These are phyloP conservation scores for Acronicta psi DNA, from an alignment of 2,888 invertebrate species.

Conservation along the genomic window DNA sequence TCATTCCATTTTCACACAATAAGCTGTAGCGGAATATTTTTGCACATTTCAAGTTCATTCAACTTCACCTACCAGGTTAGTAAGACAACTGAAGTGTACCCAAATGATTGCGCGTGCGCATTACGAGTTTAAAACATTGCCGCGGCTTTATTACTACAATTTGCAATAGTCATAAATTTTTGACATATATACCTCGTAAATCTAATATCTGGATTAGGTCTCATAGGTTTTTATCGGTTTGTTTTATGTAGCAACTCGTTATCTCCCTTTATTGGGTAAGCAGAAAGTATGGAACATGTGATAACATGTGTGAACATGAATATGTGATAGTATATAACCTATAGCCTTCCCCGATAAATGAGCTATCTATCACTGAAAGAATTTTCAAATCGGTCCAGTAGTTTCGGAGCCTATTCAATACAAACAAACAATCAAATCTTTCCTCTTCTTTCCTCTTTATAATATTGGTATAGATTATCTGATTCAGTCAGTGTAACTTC, in stretches of 20 bases:
- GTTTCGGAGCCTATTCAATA: no score
- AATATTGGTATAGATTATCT: no score
- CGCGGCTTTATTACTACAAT: conserved; percentile 16
- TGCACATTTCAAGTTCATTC: conserved; percentile 39
- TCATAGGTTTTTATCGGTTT: conserved; percentile 29
- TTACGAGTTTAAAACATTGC: conserved; percentile 3
- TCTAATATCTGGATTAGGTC: conserved; percentile 25
- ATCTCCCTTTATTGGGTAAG: neutral
- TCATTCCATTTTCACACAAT: neutral
- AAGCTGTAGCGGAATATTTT: conserved; percentile 28
- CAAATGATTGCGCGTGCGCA: conserved; percentile 15
- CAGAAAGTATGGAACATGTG: no score
- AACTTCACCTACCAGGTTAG: conserved; percentile 41
- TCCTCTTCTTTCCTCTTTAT: no score
- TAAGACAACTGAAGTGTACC: conserved; percentile 33
- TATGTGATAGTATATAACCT: no score
- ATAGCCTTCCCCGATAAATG: no score
- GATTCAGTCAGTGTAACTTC: no score
- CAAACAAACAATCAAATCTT: no score
- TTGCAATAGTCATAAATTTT: conserved; percentile 28
- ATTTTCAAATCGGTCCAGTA: no score
- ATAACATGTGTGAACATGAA: no score
- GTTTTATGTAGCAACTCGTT: conserved; percentile 1
- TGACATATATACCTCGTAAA: conserved; percentile 20
- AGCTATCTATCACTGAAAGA: no score